Base-by-base conservation (phyloP, 2,113 vertebrate genomes). In the Polyodon spathula region DNA sequence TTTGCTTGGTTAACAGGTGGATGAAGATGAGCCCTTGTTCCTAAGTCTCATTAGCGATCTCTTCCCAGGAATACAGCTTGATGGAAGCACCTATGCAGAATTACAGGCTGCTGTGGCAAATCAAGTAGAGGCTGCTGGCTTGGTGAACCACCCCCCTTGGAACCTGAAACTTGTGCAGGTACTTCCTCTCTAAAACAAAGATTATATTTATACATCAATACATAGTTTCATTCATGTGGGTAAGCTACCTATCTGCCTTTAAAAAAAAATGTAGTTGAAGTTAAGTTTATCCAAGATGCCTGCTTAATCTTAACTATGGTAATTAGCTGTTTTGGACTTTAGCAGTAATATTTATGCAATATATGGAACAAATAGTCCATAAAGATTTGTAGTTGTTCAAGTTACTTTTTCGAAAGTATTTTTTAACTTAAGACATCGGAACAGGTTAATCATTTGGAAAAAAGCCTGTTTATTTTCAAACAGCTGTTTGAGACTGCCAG, bases 11-110 rank as follows among this genome's bases (percentile, higher is more conserved):
- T 46, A 8, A 46, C 69, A 89, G 87, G 74, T 88, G 48, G 87
- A 89, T 64, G 87, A 89, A 76, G 87, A 89, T 41, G 85, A 89
- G 11, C 87, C 86, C 6, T 69, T 89, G 38, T 89, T 89, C 72
- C 83, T 89, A 52, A 88, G 84, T 69, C 80, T 89, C 58, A 86
- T 88, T 65, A 84, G 79, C 44, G 87, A 85, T 66, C 77, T 89
- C 12, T 89, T 89, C 59, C 85, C 79, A 5, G 86, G 86, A 0
- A 17, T 88, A 54, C 81, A 84, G 1, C 6, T 89, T 53, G 86
- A 89, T 15, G 83, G 78, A 7, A 86, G 9, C 11, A 84, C 67
- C 4, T 83, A 88, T 0, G 37, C 2, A 6, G 77, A 83, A 0
- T 71, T 89, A 46, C 85, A 89, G 53, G 38, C 57, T 11, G 87